Evolutionary conservation across 2,797 vertebrate genomes (phyloP).

Genomic region (Intellagama lesueurii): DNA sequence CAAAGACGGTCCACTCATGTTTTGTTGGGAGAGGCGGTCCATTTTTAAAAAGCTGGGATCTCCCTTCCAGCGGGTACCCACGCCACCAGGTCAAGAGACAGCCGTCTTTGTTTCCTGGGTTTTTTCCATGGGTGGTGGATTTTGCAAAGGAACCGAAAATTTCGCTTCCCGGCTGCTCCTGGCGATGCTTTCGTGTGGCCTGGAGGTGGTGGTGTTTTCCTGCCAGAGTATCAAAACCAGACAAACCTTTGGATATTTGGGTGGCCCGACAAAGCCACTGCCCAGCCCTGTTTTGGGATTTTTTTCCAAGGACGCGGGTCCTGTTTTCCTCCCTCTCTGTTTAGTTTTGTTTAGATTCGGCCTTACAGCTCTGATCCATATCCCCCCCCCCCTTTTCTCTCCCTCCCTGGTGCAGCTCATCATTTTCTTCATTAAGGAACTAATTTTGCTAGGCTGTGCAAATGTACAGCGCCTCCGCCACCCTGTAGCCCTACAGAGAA

Average conservation of each 20-base stretch:
- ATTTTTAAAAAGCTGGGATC: no score
- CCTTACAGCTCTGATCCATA: background rate
- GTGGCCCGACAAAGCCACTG: no score
- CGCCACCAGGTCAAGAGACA: no score
- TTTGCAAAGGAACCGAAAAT: background rate
- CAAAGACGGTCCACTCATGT: no score
- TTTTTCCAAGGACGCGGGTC: background rate
- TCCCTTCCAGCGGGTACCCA: no score
- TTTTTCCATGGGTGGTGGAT: no score
- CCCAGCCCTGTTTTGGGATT: background rate
- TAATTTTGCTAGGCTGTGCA: background rate
- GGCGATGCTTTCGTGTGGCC: background rate
- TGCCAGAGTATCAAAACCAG: rapidly evolving
- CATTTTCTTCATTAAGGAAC: background rate
- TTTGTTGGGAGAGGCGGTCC: no score
- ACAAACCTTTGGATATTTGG: background rate
- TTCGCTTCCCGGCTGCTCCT: background rate
- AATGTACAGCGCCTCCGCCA: background rate
- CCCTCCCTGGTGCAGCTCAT: background rate
- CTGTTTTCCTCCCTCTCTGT: no score
- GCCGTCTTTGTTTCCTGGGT: no score
- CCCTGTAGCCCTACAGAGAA: background rate
- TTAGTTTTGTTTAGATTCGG: no score
- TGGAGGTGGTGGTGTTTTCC: background rate
- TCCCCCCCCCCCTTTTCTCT: no score